Conservation (phyloP, 2,113 vertebrate genomes). For the Strix uralensis region DNA sequence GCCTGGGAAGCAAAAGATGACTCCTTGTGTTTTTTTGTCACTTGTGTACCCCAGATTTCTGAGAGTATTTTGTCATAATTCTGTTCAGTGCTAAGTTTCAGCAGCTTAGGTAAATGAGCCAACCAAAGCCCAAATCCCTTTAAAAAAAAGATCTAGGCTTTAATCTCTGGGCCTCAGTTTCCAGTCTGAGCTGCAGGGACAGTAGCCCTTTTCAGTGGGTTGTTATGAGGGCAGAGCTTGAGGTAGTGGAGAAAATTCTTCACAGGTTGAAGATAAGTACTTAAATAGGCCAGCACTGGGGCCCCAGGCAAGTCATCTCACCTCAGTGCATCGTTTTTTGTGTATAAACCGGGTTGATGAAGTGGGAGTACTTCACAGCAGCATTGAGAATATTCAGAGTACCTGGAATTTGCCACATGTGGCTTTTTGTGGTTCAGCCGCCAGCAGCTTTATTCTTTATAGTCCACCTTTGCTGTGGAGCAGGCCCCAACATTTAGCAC, state of each 20-base stretch:
- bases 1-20: not conserved
- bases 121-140: not conserved
- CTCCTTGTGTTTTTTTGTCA: rapidly evolving
- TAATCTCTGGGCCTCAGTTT: not conserved
- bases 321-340: not conserved
- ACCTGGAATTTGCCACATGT: not conserved
- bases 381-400: not conserved
- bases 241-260: not conserved
- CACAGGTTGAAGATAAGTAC: not conserved
- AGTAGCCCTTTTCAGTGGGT: not conserved
- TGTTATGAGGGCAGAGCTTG: not conserved
- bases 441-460: not conserved
- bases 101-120: not conserved
- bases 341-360: not conserved
- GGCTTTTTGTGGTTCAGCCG: not conserved
- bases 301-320: not conserved
- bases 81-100: not conserved
- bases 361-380: not conserved
- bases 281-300: not conserved
- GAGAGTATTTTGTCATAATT: not conserved
- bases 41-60: not conserved
- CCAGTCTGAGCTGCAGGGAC: not conserved
- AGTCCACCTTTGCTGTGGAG: not conserved
- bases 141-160: not conserved
- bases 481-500: not conserved